Percentiles rank a stretch among this genome's conserved stretches.
Conservation (phyloP, 1,140 invertebrate genomes). For the Campoletis sonorensis region DNA sequence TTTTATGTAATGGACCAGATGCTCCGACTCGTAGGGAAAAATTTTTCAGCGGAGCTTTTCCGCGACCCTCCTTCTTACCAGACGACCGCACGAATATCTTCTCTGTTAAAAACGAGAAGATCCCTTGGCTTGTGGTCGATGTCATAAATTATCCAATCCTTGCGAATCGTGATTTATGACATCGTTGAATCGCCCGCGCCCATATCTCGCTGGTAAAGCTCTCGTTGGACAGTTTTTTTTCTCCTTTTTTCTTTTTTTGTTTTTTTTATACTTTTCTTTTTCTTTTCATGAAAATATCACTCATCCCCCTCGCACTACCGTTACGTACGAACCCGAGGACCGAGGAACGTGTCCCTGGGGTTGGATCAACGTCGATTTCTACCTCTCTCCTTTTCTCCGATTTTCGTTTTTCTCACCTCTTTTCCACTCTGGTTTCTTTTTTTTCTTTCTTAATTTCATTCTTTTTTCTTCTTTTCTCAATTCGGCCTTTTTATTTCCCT, state of each 20-base stretch:
- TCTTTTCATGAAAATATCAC: slow-evolving; percentile 26
- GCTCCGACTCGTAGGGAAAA: not conserved
- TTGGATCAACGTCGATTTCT: not conserved
- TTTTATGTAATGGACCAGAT: not conserved
- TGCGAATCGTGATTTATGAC: slow-evolving; percentile 34
- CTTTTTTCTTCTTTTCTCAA: too few relatives aligned
- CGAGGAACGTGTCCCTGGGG: not conserved
- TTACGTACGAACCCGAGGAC: not conserved
- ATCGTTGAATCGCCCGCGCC: slow-evolving; percentile 17
- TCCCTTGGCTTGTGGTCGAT: not conserved
- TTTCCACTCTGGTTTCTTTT: too few relatives aligned
- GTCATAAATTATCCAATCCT: slow-evolving; percentile 42
- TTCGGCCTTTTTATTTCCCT: not conserved
- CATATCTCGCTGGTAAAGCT: not conserved
- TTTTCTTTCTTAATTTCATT: too few relatives aligned
- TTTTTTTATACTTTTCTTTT: slow-evolving; percentile 5
- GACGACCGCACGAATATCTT: not conserved
- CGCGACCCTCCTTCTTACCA: not conserved
- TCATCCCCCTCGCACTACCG: not conserved
- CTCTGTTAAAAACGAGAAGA: not conserved
- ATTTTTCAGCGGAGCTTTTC: not conserved
- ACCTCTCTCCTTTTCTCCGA: not conserved
- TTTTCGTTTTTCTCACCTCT: not conserved
- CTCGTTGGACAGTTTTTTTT: not conserved
- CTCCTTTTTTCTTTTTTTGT: not conserved